Conservation (phyloP, 2,113 vertebrate genomes). For the Bambusicola thoracicus region DNA sequence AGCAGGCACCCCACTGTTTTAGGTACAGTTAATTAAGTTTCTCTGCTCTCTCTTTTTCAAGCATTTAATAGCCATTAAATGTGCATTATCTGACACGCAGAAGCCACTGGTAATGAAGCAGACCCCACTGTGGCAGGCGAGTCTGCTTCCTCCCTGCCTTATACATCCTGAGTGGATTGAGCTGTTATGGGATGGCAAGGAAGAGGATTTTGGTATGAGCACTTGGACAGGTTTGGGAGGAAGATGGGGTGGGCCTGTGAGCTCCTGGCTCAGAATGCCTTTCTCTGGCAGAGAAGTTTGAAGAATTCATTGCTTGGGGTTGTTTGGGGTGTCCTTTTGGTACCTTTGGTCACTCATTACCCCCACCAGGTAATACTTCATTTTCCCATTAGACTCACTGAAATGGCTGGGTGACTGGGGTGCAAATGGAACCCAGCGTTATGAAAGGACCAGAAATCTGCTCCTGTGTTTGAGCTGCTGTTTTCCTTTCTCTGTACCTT, state of each 20-base stretch:
- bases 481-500: neutral
- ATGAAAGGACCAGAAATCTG: neutral
- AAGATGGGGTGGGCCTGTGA: neutral
- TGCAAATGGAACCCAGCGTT: neutral
- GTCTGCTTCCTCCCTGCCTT: neutral
- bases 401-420: neutral
- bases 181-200: neutral
- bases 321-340: neutral
- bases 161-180: neutral
- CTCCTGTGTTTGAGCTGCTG: no score
- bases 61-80: constrained; percentile 23
- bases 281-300: neutral
- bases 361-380: neutral
- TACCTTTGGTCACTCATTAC: neutral
- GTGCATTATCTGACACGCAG: neutral
- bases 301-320: neutral
- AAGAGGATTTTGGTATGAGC: neutral
- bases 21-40: constrained; percentile 30
- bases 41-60: neutral
- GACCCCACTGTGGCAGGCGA: neutral
- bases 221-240: neutral
- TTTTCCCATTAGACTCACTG: neutral
- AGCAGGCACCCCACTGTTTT: constrained; percentile 8
- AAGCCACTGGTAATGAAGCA: neutral
- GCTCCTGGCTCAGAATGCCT: neutral